These are phyloP conservation scores for Agelastica alni DNA, from an alignment of 2,888 invertebrate species.

Conservation along the genomic window DNA sequence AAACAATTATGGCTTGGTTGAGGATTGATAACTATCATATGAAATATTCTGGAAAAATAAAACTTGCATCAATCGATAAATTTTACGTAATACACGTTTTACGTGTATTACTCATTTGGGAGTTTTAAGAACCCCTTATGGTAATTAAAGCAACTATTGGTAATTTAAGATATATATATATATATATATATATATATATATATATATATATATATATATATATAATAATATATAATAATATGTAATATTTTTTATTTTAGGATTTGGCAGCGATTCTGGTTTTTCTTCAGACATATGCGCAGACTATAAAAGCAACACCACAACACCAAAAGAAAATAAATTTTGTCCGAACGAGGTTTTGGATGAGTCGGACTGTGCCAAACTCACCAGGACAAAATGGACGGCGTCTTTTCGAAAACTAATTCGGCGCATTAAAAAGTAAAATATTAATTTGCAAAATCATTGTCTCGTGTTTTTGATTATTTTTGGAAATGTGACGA, in stretches of 20 bases:
- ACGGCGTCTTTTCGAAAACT: constrained; percentile 66
- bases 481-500: background rate
- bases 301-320: constrained; percentile 54
- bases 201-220: too few species aligned
- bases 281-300: constrained; percentile 60
- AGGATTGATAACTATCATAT: too few species aligned
- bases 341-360: constrained; percentile 51
- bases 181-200: too few species aligned
- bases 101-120: too few species aligned
- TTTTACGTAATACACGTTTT: too few species aligned
- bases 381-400: constrained; percentile 63
- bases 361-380: constrained; percentile 56
- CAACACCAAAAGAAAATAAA: constrained; percentile 55
- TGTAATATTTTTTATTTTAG: constrained; percentile 33
- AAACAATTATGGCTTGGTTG: too few species aligned
- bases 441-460: constrained; percentile 27
- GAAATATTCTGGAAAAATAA: too few species aligned
- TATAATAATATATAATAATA: too few species aligned
- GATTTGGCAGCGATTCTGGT: constrained; percentile 59
- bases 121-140: too few species aligned
- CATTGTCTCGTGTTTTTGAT: background rate
- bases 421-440: constrained; percentile 55
- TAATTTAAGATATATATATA: too few species aligned
- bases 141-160: too few species aligned
- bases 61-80: too few species aligned